Evolutionary conservation across 1,140 invertebrate species (phyloP).

Genomic region (Sminthurides bifidus): DNA sequence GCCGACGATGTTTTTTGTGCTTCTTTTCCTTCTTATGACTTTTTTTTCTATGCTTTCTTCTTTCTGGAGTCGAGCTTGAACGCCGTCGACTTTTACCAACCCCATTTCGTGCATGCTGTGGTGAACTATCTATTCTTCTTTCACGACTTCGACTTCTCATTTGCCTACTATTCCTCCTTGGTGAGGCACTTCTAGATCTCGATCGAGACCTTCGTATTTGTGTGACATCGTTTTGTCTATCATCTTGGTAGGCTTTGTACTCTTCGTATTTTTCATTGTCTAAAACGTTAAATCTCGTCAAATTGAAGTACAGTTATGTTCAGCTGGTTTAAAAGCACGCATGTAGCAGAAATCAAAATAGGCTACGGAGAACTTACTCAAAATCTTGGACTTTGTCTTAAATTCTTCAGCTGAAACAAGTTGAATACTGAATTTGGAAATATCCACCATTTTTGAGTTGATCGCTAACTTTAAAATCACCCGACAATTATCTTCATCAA

Average conservation of each 20-base stretch:
- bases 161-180: no score
- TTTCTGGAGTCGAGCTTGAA: no score
- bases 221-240: no score
- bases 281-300: neutral
- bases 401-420: slow-evolving; percentile 66
- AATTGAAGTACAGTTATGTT: neutral
- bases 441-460: slow-evolving; percentile 51
- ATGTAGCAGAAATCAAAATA: neutral
- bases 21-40: no score
- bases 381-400: slow-evolving; percentile 62
- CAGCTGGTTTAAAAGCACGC: neutral
- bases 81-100: no score
- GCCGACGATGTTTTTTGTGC: no score
- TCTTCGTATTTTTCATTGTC: slow-evolving; percentile 22
- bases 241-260: slow-evolving; percentile 11
- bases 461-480: slow-evolving; percentile 66
- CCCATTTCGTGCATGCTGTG: no score
- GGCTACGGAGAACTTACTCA: slow-evolving; percentile 48
- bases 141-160: no score
- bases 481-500: slow-evolving; percentile 72
- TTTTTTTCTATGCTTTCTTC: no score
- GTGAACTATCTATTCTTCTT: no score
- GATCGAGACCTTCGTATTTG: no score
- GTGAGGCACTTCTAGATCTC: no score
- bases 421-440: slow-evolving; percentile 64